phyloP scores from a whole-genome alignment of 1,140 invertebrate species.

The Spodoptera frugiperda region DNA sequence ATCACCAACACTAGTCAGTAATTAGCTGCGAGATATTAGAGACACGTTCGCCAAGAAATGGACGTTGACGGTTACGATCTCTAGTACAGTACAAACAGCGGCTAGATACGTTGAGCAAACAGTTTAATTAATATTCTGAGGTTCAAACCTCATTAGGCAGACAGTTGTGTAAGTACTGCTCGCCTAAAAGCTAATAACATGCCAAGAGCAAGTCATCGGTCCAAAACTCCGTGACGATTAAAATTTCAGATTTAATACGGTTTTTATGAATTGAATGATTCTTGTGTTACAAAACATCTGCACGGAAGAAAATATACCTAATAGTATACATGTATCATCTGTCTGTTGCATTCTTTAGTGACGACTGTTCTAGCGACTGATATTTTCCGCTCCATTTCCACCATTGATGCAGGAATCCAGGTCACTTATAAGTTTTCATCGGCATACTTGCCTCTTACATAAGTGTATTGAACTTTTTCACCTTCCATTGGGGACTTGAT shows the following conservation, averaged over 20 bases:
- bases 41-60: conserved; percentile 30
- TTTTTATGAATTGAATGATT: background rate
- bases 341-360: conserved; percentile 1
- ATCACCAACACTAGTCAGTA: conserved; percentile 29
- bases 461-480: conserved; percentile 9
- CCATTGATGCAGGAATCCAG: conserved; percentile 9
- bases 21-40: conserved; percentile 38
- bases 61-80: background rate
- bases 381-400: conserved; percentile 32
- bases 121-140: conserved; percentile 17
- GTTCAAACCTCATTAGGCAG: background rate
- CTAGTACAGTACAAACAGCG: conserved; percentile 9
- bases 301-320: background rate
- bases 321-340: background rate
- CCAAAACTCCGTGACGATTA: conserved; percentile 30
- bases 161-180: background rate
- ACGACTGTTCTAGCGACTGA: conserved; percentile 2
- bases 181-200: background rate
- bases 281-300: background rate
- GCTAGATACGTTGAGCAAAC: conserved; percentile 5
- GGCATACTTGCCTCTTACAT: background rate
- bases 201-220: background rate
- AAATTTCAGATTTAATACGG: background rate
- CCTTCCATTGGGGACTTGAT: background rate
- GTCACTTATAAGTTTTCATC: conserved; percentile 33